Evolutionary conservation across 2,888 invertebrate species (phyloP).

Genomic region (Anthrax anthrax): DNA sequence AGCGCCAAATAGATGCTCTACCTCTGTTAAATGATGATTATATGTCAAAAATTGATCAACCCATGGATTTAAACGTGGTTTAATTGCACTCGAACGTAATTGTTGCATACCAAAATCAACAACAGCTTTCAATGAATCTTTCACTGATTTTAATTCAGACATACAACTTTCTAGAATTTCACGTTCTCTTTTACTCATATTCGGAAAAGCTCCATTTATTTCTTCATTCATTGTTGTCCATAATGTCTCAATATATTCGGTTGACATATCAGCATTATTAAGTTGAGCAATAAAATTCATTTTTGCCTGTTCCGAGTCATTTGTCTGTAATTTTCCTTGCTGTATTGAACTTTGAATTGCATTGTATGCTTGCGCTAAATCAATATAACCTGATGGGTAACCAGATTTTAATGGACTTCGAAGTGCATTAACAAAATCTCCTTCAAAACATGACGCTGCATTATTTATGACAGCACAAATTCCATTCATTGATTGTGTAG

Average conservation of each 20-base stretch:
- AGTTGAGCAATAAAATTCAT: constrained; percentile 61
- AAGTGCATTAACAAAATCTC: constrained; percentile 61
- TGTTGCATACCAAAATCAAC: constrained; percentile 72
- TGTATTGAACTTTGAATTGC: constrained; percentile 66
- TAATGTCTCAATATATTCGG: constrained; percentile 78
- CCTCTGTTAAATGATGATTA: constrained; percentile 69
- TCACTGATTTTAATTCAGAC: constrained; percentile 33
- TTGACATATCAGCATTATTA: constrained; percentile 83
- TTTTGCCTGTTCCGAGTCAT: constrained; percentile 63
- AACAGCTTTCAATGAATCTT: constrained; percentile 41
- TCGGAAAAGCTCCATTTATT: constrained; percentile 47
- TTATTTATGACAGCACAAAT: constrained; percentile 94
- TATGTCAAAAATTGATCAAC: constrained; percentile 64
- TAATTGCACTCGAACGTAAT: constrained; percentile 62
- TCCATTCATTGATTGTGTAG: constrained; percentile 85
- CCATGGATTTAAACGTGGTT: constrained; percentile 70
- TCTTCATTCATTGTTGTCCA: constrained; percentile 60
- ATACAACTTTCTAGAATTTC: constrained; percentile 62
- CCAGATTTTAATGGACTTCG: constrained; percentile 56
- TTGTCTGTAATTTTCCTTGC: constrained; percentile 63
- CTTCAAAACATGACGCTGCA: constrained; percentile 74
- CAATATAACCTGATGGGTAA: constrained; percentile 63
- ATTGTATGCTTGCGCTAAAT: constrained; percentile 68
- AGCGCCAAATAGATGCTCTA: constrained; percentile 18
- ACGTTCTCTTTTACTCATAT: constrained; percentile 45